Evolutionary conservation across 2,888 invertebrate species (phyloP).

Genomic region (Athalia rosae): DNA sequence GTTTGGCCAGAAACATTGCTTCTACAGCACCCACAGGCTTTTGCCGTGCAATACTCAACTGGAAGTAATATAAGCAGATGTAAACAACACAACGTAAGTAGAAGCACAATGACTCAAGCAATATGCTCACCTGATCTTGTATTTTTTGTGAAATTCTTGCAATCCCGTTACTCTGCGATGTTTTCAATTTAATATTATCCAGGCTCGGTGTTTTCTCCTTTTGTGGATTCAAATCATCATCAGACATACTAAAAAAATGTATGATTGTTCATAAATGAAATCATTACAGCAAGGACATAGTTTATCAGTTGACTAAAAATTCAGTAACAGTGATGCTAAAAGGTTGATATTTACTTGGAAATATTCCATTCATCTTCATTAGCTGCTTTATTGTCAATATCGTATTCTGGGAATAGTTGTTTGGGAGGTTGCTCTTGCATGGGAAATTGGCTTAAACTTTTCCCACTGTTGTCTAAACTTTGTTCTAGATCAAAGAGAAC

Average conservation of each 20-base stretch:
- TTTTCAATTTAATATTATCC: constrained; percentile 72
- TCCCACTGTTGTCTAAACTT: constrained; percentile 44
- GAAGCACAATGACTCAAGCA: not conserved
- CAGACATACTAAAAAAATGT: constrained; percentile 8
- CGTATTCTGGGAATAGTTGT: constrained; percentile 50
- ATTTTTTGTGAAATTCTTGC: constrained; percentile 77
- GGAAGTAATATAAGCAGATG: constrained; percentile 45
- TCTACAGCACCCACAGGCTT: constrained; percentile 69
- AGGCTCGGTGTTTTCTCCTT: constrained; percentile 53
- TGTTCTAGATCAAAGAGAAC: constrained; percentile 79
- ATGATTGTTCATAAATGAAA: constrained; percentile 2
- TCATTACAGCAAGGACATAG: not conserved
- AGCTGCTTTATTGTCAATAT: constrained; percentile 64
- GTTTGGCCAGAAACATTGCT: constrained; percentile 64
- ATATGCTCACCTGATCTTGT: constrained; percentile 74
- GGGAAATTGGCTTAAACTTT: constrained; percentile 15
- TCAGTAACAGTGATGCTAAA: not conserved
- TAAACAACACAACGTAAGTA: not conserved
- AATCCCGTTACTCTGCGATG: constrained; percentile 76
- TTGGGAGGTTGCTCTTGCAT: constrained; percentile 61
- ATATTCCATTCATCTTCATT: constrained; percentile 76
- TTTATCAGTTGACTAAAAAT: constrained; percentile 12
- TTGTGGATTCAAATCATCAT: constrained; percentile 1
- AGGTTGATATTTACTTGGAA: constrained; percentile 73
- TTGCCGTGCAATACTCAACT: constrained; percentile 62